Percentiles rank a stretch among this genome's conserved stretches.
These are phyloP conservation scores for Tangara arthus DNA, from an alignment of 2,797 vertebrate genomes.

Conservation along the genomic window DNA sequence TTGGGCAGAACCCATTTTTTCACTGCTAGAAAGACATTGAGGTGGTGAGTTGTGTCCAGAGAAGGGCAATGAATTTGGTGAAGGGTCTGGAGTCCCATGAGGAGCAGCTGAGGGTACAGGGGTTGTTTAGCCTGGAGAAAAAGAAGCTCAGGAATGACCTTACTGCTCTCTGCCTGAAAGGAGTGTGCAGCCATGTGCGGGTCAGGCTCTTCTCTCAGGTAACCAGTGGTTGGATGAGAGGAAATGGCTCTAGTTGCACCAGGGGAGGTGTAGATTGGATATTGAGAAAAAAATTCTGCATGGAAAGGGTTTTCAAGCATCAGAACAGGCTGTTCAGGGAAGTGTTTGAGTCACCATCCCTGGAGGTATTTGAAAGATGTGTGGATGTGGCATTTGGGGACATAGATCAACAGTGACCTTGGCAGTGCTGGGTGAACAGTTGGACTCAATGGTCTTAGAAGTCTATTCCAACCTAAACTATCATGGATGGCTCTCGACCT, in stretches of 20 bases:
- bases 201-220: neutral
- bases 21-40: neutral
- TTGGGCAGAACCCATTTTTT: neutral
- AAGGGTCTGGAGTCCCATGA: neutral
- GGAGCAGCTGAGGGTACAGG: neutral
- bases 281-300: neutral
- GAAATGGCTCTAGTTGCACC: neutral
- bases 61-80: neutral
- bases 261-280: neutral
- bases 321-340: neutral
- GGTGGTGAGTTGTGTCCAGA: neutral
- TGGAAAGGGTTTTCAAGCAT: neutral
- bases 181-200: neutral
- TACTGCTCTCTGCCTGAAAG: neutral
- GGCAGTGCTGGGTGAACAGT: neutral
- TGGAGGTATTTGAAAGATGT: neutral
- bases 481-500: neutral
- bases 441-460: neutral
- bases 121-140: neutral
- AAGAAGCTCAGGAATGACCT: neutral
- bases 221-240: neutral
- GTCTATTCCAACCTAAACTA: neutral
- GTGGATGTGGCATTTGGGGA: neutral
- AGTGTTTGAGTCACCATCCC: neutral
- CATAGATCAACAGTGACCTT: neutral